Evolutionary conservation across 2,113 vertebrate species (phyloP).

Genomic region (Forbesichthys papilliferus): DNA sequence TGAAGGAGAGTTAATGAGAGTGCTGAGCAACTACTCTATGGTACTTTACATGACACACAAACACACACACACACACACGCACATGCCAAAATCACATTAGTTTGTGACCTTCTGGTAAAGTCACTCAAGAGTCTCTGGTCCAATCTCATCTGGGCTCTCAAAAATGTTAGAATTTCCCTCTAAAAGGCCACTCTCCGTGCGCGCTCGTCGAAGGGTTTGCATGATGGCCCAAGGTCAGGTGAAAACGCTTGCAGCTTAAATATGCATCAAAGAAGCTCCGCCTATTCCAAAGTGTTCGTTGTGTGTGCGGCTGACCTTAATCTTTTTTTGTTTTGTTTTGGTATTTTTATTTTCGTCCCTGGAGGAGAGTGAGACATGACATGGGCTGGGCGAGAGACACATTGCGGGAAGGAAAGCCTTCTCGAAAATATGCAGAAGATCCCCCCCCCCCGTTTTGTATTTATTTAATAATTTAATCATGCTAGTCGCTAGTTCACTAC

Average conservation of each 20-base stretch:
- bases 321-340: conserved; percentile 40
- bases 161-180: conserved; percentile 34
- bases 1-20: conserved; percentile 48
- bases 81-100: conserved; percentile 40
- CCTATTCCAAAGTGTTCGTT: too few relatives aligned
- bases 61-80: conserved; percentile 30
- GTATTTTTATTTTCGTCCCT: conserved; percentile 41
- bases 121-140: conserved; percentile 20
- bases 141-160: conserved; percentile 3
- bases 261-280: too few relatives aligned
- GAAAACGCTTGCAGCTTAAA: neutral
- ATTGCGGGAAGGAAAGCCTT: neutral
- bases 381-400: neutral
- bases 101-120: conserved; percentile 51
- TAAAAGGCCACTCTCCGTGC: conserved; percentile 15
- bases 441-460: neutral
- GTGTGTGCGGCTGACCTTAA: conserved; percentile 24
- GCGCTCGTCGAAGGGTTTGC: neutral
- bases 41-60: conserved; percentile 34
- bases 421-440: conserved; percentile 31
- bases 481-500: conserved; percentile 62
- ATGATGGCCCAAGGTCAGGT: neutral
- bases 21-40: conserved; percentile 55
- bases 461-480: conserved; percentile 4
- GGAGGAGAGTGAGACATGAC: neutral